Conservation (phyloP, 2,113 vertebrate species). For the Erinaceus europaeus region DNA sequence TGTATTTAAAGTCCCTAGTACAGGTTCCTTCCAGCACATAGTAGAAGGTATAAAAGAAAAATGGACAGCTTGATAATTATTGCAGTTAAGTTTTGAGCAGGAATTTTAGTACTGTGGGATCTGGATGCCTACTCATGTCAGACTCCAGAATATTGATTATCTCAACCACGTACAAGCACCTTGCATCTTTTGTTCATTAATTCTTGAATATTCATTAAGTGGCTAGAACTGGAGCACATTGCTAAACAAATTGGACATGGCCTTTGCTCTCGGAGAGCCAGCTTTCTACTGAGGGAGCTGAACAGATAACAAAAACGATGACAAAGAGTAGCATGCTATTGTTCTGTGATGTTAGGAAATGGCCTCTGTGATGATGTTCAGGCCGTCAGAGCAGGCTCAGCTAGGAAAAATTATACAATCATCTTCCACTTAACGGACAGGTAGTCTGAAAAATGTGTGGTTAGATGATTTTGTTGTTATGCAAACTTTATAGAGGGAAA, state of each 20-base stretch:
- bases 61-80: background rate
- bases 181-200: too few relatives aligned
- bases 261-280: background rate
- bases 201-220: background rate
- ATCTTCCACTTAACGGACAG: too few relatives aligned
- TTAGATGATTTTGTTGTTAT: too few relatives aligned
- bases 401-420: too few relatives aligned
- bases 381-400: too few relatives aligned
- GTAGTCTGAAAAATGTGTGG: too few relatives aligned
- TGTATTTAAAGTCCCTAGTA: background rate
- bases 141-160: fast-evolving
- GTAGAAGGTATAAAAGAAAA: too few relatives aligned
- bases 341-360: background rate
- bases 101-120: background rate
- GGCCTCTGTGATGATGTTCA: too few relatives aligned
- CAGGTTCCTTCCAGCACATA: too few relatives aligned
- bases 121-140: background rate
- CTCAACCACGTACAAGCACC: too few relatives aligned
- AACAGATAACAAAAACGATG: background rate
- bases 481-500: too few relatives aligned
- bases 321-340: background rate
- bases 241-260: background rate
- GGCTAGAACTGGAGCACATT: background rate
- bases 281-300: too few relatives aligned
- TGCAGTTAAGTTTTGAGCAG: background rate